Conservation (phyloP, 2,113 vertebrate species). For the Neoarius graeffei region DNA sequence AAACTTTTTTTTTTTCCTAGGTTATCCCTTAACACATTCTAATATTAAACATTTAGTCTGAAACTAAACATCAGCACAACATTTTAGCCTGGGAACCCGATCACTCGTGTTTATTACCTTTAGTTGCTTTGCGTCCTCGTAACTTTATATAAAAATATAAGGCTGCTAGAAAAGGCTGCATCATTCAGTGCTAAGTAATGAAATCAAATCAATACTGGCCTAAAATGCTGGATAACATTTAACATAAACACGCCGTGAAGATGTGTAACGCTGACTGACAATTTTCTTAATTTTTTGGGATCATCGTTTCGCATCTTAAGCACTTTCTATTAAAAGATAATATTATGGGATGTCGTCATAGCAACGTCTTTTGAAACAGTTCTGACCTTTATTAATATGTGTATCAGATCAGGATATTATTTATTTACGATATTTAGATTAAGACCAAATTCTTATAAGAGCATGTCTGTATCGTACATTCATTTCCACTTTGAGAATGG, state of each 20-base stretch:
- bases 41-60: too few relatives aligned
- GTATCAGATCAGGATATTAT: not conserved
- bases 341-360: not conserved
- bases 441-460: not conserved
- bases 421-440: not conserved
- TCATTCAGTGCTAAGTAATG: not conserved
- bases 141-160: not conserved
- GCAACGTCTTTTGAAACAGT: not conserved
- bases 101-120: not conserved
- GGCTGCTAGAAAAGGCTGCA: too few relatives aligned
- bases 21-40: not conserved
- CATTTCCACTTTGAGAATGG: not conserved
- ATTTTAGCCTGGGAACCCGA: not conserved
- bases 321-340: not conserved
- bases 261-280: not conserved
- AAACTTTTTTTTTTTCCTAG: not conserved
- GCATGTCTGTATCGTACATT: not conserved
- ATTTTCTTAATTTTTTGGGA: not conserved
- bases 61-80: too few relatives aligned
- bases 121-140: not conserved
- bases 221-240: not conserved
- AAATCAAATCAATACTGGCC: not conserved
- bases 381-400: not conserved
- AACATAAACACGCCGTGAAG: not conserved
- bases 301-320: not conserved